Evolutionary conservation across 2,888 invertebrate species (phyloP), one percentile per base, ranked within the genome.

Genomic region (Noctua janthe): DNA sequence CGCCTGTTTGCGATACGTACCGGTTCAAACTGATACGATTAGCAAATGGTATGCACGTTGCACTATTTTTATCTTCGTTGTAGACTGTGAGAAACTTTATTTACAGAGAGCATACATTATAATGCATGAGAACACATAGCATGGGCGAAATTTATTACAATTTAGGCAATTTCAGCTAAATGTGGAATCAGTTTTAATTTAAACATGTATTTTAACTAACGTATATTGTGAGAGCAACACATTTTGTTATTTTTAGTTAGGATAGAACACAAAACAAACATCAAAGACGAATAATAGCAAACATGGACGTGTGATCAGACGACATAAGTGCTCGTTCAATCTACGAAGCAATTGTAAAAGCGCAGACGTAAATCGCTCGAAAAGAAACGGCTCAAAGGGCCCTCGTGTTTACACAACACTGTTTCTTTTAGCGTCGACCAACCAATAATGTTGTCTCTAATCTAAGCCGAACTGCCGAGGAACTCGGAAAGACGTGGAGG

Each of bases 361-460:
- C 91, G 90, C 90, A 90, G 90, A 90, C 90, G 92, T 92, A 92
- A 92, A 94, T 91, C 91, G 91, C 89, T 90, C 84, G 89, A 91
- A 92, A 94, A 93, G 91, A 92, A 93, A 92, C 88, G 84, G 87
- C 88, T 91, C 92, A 92, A 93, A 92, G 92, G 90, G 91, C 88
- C 82, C 89, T 89, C 78, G 81, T 92, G 91, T 92, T 92, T 92
- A 92, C 91, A 89, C 89, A 88, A 90, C 83, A 81, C 84, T 77
- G 82, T 87, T 88, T 85, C 84, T 88, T 89, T 87, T 79, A 82
- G 85, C 81, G 79, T 81, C 80, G 80, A 84, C 77, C 80, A 59
- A 77, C 84, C 84, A 81, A 83, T 88, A 80, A 88, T 73, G 80
- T 79, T 83, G 75, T 76, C 74, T 86, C 82, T 84, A 85, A 83